phyloP scores from a whole-genome alignment of 2,113 vertebrate genomes.

The Paramisgurnus dabryanus region DNA sequence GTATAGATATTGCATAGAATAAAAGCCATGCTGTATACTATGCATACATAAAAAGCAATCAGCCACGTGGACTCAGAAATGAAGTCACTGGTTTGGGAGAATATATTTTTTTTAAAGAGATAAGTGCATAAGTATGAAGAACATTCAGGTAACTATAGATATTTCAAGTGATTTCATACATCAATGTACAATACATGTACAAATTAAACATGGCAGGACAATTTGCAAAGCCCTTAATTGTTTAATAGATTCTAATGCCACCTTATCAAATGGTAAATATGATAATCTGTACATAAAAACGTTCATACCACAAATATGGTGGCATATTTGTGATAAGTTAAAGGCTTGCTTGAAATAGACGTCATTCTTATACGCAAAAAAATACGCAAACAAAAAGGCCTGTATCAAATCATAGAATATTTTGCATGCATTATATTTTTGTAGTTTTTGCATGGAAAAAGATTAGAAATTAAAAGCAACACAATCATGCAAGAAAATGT shows the following conservation, averaged over 20 bases:
- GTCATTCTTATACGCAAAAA: constrained; percentile 66
- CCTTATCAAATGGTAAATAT: constrained; percentile 65
- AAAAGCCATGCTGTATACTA: constrained; percentile 92
- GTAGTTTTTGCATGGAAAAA: constrained; percentile 57
- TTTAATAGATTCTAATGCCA: constrained; percentile 55
- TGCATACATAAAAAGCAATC: constrained; percentile 65
- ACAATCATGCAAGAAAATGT: constrained; percentile 92
- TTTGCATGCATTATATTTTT: constrained; percentile 75
- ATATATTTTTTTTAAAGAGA: constrained; percentile 72
- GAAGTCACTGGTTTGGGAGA: constrained; percentile 62
- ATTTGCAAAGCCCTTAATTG: constrained; percentile 74
- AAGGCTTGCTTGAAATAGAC: constrained; percentile 65
- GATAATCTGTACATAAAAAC: constrained; percentile 71
- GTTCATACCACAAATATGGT: constrained; percentile 62
- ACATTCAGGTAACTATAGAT: constrained; percentile 73
- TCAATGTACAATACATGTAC: constrained; percentile 63
- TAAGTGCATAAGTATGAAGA: constrained; percentile 91
- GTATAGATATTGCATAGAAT: constrained; percentile 92
- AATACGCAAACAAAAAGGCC: constrained; percentile 55
- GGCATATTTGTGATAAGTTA: constrained; percentile 58
- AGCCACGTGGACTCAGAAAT: constrained; percentile 81
- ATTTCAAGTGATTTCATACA: constrained; percentile 63
- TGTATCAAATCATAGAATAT: constrained; percentile 70
- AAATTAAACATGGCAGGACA: constrained; percentile 70
- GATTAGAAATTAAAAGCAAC: constrained; percentile 77